Evolutionary conservation across 1,140 invertebrate genomes (phyloP).

Genomic region (Drosophila willistoni): DNA sequence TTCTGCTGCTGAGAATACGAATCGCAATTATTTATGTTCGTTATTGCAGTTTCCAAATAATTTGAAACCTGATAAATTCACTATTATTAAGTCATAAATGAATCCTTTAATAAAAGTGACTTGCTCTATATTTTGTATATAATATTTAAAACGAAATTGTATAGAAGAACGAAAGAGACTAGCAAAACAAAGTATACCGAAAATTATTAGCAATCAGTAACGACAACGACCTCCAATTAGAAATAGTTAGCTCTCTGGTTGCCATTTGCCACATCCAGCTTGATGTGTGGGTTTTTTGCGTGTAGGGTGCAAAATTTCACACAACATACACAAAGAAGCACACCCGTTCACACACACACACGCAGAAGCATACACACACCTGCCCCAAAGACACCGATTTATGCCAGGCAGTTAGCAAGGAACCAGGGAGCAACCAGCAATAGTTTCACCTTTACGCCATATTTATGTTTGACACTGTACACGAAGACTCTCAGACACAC

Average conservation of each 20-base stretch:
- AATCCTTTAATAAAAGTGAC: too few species aligned
- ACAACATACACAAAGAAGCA: constrained; percentile 29
- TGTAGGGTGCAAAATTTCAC: constrained; percentile 62
- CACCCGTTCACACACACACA: constrained; percentile 18
- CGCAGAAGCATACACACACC: constrained; percentile 1
- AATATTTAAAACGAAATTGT: background rate
- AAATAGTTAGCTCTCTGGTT: constrained; percentile 69
- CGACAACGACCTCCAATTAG: constrained; percentile 72
- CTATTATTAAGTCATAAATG: too few species aligned
- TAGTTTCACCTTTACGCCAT: constrained; percentile 76
- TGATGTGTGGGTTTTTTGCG: constrained; percentile 13
- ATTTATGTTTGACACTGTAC: constrained; percentile 70
- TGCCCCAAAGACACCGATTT: constrained; percentile 53
- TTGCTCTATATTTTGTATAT: too few species aligned
- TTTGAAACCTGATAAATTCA: too few species aligned
- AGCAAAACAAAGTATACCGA: constrained; percentile 33
- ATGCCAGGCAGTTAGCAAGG: constrained; percentile 59
- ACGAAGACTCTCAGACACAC: constrained; percentile 6
- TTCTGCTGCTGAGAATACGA: too few species aligned
- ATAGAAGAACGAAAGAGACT: background rate
- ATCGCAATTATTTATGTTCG: too few species aligned
- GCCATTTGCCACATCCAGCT: constrained; percentile 24
- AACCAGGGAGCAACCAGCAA: constrained; percentile 47
- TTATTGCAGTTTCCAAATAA: too few species aligned
- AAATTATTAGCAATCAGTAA: constrained; percentile 34